Conservation (phyloP, 2,113 vertebrate species). For the Ranitomeya imitator region DNA sequence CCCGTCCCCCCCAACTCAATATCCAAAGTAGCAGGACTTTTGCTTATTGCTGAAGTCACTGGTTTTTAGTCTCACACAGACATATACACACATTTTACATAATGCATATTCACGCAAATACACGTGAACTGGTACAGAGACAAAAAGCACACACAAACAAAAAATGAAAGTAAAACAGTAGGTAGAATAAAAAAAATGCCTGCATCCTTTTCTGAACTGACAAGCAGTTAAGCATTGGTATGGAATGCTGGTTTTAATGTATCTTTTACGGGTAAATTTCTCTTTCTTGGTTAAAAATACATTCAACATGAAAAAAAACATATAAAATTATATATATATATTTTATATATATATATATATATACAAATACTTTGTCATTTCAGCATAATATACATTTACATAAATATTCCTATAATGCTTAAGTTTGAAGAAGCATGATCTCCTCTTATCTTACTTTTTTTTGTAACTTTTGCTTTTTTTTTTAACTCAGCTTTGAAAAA, state of each 20-base stretch:
- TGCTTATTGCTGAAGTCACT: slow-evolving; percentile 69
- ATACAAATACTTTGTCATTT: slow-evolving; percentile 81
- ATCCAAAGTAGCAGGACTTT: slow-evolving; percentile 72
- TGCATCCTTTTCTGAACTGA: slow-evolving; percentile 70
- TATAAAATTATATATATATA: slow-evolving; percentile 74
- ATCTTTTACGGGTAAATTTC: slow-evolving; percentile 82
- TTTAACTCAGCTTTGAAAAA: slow-evolving; percentile 79
- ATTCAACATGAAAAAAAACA: slow-evolving; percentile 81
- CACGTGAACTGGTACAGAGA: slow-evolving; percentile 17
- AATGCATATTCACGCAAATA: slow-evolving; percentile 64
- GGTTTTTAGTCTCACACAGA: slow-evolving; percentile 60
- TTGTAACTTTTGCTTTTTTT: slow-evolving; percentile 37
- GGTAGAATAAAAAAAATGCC: slow-evolving; percentile 80
- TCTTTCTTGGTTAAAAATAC: slow-evolving; percentile 86
- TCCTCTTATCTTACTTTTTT: slow-evolving; percentile 67
- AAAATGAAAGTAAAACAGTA: slow-evolving; percentile 72
- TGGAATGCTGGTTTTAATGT: slow-evolving; percentile 83
- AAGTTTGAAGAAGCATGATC: slow-evolving; percentile 83
- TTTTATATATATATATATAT: slow-evolving; percentile 79
- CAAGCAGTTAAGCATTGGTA: slow-evolving; percentile 79
- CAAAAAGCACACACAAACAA: slow-evolving; percentile 59
- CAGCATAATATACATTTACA: slow-evolving; percentile 89
- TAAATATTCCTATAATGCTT: slow-evolving; percentile 89
- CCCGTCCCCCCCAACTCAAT: slow-evolving; percentile 28
- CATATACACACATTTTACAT: slow-evolving; percentile 56